These are phyloP conservation scores for Bombus picipes DNA, from an alignment of 1,140 invertebrate genomes.

Conservation along the genomic window DNA sequence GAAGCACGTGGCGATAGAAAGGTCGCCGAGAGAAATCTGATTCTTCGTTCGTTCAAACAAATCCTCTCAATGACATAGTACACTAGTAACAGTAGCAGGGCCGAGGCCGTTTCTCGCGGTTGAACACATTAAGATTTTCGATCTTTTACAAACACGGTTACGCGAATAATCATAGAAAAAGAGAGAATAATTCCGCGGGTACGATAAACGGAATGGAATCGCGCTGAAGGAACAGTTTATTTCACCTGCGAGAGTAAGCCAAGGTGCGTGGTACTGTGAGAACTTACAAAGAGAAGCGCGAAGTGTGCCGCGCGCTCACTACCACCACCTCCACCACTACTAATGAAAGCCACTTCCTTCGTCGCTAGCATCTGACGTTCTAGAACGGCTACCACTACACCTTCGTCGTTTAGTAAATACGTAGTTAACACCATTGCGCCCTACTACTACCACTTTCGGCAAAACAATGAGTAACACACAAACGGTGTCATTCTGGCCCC, in stretches of 20 bases:
- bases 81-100: conserved; percentile 28
- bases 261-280: conserved; percentile 55
- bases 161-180: background rate
- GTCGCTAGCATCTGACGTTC: conserved; percentile 58
- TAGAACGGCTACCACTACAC: conserved; percentile 54
- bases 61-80: conserved; percentile 11
- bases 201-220: background rate
- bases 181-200: background rate
- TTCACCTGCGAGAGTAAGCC: conserved; percentile 55
- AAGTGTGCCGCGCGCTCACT: conserved; percentile 62
- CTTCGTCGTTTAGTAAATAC: conserved; percentile 58
- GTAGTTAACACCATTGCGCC: conserved; percentile 55
- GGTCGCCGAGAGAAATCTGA: conserved; percentile 5
- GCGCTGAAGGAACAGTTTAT: conserved; percentile 24
- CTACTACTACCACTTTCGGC: conserved; percentile 48
- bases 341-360: conserved; percentile 65
- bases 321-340: conserved; percentile 60
- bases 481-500: conserved; percentile 57
- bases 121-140: conserved; percentile 22
- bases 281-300: conserved; percentile 64
- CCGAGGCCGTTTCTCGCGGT: conserved; percentile 40
- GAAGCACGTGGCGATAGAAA: conserved; percentile 21
- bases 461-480: conserved; percentile 63
- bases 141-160: background rate
- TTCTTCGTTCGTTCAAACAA: background rate